phyloP scores from a whole-genome alignment of 2,888 invertebrate species.

The Drosophila seclusa region DNA sequence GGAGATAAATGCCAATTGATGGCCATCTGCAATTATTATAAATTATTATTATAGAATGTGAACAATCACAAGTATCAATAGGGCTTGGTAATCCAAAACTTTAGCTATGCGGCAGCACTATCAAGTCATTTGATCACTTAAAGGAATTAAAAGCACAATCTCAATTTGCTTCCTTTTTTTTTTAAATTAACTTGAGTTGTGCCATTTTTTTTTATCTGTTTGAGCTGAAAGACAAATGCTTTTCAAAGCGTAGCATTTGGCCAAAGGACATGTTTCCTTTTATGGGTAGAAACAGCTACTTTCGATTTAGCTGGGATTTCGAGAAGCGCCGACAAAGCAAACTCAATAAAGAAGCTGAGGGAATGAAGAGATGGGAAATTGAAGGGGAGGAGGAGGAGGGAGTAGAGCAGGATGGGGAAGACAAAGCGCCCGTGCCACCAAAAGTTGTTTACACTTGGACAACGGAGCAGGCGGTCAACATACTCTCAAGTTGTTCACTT shows the following conservation, averaged over 20 bases:
- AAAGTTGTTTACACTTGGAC: conserved; percentile 63
- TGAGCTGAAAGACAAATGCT: conserved; percentile 67
- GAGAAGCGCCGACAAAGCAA: conserved; percentile 48
- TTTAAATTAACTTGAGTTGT: conserved; percentile 64
- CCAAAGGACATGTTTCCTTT: conserved; percentile 76
- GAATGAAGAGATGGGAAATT: conserved; percentile 7
- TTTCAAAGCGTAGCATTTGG: conserved; percentile 69
- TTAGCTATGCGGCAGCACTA: neutral
- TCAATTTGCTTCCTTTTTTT: conserved; percentile 23
- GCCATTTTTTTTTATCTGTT: conserved; percentile 11
- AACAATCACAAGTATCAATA: neutral
- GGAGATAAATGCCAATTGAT: neutral
- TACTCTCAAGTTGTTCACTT: conserved; percentile 66
- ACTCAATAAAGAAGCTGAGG: conserved; percentile 42
- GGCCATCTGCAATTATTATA: neutral
- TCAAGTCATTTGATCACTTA: conserved; percentile 42
- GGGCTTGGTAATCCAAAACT: neutral
- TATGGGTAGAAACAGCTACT: conserved; percentile 55
- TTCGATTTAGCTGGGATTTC: conserved; percentile 58
- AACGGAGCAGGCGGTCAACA: conserved; percentile 57
- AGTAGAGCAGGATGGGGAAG: neutral
- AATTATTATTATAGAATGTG: neutral
- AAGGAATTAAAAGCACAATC: conserved; percentile 29
- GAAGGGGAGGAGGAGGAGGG: neutral
- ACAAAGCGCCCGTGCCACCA: conserved; percentile 11